Evolutionary conservation across 2,797 vertebrate species (phyloP).

Genomic region (Xenentodon cancila): DNA sequence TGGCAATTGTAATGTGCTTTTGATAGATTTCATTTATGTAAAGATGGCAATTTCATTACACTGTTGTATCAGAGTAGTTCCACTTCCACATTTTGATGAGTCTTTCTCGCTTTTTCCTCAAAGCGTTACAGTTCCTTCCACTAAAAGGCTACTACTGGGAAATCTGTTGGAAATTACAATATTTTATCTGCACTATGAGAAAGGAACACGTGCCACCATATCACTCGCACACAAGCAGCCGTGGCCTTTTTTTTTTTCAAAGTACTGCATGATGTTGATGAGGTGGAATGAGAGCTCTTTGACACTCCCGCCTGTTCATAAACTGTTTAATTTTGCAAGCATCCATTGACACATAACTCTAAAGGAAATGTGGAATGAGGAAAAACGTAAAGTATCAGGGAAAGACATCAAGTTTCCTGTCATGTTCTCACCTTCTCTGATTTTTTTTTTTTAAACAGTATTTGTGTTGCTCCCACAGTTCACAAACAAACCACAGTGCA

Average conservation of each 20-base stretch:
- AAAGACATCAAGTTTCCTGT: too few relatives aligned
- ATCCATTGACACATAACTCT: conserved; percentile 47
- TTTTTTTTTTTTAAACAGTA: too few relatives aligned
- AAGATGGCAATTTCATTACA: conserved; percentile 20
- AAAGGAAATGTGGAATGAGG: conserved; percentile 45
- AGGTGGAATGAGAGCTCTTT: conserved; percentile 43
- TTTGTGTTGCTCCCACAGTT: too few relatives aligned
- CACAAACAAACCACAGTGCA: not conserved
- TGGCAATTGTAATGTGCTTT: conserved; percentile 14
- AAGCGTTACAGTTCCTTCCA: conserved; percentile 26
- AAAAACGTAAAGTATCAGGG: conserved; percentile 30
- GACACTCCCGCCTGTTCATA: conserved; percentile 31
- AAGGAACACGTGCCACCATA: conserved; percentile 37
- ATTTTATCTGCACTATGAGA: conserved; percentile 43
- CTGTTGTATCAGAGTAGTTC: conserved; percentile 17
- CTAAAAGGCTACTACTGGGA: conserved; percentile 24
- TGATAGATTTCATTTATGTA: conserved; percentile 20
- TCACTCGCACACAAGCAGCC: conserved; percentile 41
- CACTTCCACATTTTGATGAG: conserved; percentile 4
- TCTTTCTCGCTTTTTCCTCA: not conserved
- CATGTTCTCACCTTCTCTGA: too few relatives aligned
- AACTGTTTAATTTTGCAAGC: conserved; percentile 47
- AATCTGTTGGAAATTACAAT: conserved; percentile 27
- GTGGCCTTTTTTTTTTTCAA: conserved; percentile 35
- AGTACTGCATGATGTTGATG: conserved; percentile 51